Percentiles rank a stretch among this genome's conserved stretches.
These are phyloP conservation scores for Notospermus geniculatus DNA, from an alignment of 1,140 invertebrate genomes.

Conservation along the genomic window DNA sequence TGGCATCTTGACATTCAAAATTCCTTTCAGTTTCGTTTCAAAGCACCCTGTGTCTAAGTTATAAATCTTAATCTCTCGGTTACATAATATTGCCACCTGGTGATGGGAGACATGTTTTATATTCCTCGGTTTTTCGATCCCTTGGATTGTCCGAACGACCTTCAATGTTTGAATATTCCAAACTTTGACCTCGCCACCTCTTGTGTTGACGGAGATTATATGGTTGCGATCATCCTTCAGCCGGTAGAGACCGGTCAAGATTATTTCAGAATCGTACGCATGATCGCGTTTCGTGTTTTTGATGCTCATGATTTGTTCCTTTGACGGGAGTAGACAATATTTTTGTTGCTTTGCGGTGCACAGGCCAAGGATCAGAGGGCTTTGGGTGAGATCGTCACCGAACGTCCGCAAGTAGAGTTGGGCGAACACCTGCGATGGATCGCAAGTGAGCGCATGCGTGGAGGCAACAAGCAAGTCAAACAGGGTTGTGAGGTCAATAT, in stretches of 20 bases:
- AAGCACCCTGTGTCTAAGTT: slow-evolving; percentile 73
- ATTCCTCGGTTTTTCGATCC: slow-evolving; percentile 59
- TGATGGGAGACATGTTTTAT: slow-evolving; percentile 62
- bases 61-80: slow-evolving; percentile 75
- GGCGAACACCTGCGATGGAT: not conserved
- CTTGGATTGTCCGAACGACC: slow-evolving; percentile 67
- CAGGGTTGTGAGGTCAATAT: slow-evolving; percentile 57
- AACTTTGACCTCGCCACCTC: slow-evolving; percentile 73
- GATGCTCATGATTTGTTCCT: too few relatives aligned
- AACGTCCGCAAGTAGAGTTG: slow-evolving; percentile 36
- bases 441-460: slow-evolving; percentile 58
- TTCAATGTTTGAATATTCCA: slow-evolving; percentile 63
- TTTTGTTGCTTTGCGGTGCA: too few relatives aligned
- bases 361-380: not conserved
- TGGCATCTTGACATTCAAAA: slow-evolving; percentile 91
- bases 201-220: slow-evolving; percentile 71
- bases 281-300: too few relatives aligned
- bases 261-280: slow-evolving; percentile 47
- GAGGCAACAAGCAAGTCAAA: slow-evolving; percentile 40
- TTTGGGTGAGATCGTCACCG: not conserved
- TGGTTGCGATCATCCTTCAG: slow-evolving; percentile 59
- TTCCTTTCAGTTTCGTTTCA: slow-evolving; percentile 73
- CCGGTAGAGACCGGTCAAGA: slow-evolving; percentile 17
- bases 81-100: slow-evolving; percentile 75
- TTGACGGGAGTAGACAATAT: too few relatives aligned